These are phyloP conservation scores for Eurois occulta DNA, from an alignment of 2,888 invertebrate genomes.

Conservation along the genomic window DNA sequence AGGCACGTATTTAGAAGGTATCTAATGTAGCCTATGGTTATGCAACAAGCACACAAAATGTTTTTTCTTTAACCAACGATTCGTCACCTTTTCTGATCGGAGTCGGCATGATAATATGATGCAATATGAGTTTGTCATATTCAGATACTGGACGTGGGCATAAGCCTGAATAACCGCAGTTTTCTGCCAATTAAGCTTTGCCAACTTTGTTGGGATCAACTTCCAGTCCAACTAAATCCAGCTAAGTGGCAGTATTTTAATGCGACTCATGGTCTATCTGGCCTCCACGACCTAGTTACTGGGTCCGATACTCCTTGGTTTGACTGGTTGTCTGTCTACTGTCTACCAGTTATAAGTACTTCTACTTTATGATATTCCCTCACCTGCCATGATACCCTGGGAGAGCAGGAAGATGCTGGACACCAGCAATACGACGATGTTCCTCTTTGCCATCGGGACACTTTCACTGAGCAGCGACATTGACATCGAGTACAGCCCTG, in stretches of 20 bases:
- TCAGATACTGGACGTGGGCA: neutral
- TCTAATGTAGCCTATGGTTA: too few relatives aligned
- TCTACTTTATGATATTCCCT: slow-evolving; percentile 19
- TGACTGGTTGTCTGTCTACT: neutral
- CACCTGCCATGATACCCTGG: slow-evolving; percentile 81
- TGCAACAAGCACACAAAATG: too few relatives aligned
- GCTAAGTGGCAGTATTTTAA: neutral
- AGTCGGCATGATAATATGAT: too few relatives aligned
- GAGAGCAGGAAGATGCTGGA: slow-evolving; percentile 78
- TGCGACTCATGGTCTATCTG: neutral
- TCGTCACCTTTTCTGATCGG: neutral
- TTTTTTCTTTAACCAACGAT: too few relatives aligned
- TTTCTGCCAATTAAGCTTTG: neutral
- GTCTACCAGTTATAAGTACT: neutral
- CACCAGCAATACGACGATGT: slow-evolving; percentile 76
- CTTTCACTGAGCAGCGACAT: slow-evolving; percentile 80
- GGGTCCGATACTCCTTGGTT: neutral
- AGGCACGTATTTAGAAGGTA: neutral
- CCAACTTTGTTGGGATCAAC: neutral
- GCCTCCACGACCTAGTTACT: neutral
- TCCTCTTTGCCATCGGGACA: slow-evolving; percentile 76
- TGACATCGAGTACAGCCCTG: slow-evolving; percentile 77
- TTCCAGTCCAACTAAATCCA: neutral
- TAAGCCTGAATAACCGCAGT: neutral
- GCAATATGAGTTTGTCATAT: neutral